phyloP scores from a whole-genome alignment of 2,888 invertebrate genomes.

The Patella pellucida region DNA sequence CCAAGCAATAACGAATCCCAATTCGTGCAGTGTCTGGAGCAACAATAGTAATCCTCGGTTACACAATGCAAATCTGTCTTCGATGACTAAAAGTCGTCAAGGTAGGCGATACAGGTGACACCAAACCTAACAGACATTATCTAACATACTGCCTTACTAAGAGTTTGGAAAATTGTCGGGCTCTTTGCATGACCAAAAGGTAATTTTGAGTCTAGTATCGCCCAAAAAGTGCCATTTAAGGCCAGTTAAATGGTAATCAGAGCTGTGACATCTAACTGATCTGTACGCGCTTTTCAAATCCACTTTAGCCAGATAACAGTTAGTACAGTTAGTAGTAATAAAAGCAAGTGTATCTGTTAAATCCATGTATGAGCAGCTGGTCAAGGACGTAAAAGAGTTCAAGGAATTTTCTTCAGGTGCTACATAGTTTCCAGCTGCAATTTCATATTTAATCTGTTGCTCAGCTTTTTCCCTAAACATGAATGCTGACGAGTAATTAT shows the following conservation, averaged over 20 bases:
- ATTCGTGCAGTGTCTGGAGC: neutral
- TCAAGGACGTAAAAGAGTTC: neutral
- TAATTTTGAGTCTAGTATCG: neutral
- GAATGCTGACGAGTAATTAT: slow-evolving; percentile 2
- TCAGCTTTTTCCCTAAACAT: slow-evolving; percentile 5
- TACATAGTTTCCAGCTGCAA: slow-evolving; percentile 1
- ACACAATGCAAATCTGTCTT: neutral
- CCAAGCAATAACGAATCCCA: neutral
- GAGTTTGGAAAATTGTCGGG: slow-evolving; percentile 2
- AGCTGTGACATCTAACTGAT: neutral
- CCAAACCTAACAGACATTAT: neutral
- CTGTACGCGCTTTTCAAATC: slow-evolving; percentile 15
- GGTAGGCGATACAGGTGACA: slow-evolving; percentile 1
- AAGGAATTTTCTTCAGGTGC: neutral
- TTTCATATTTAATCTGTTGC: slow-evolving; percentile 2
- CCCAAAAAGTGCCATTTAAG: slow-evolving; percentile 4
- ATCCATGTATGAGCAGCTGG: slow-evolving; percentile 6
- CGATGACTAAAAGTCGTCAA: slow-evolving; percentile 14
- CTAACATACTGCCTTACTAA: slow-evolving; percentile 4
- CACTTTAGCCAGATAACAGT: slow-evolving; percentile 11
- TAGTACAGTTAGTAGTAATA: neutral
- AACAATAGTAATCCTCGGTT: neutral
- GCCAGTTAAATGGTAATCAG: slow-evolving; percentile 5
- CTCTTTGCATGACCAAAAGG: neutral
- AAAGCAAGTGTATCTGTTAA: neutral